Evolutionary conservation across 2,888 invertebrate species (phyloP).

Genomic region (Psylliodes chrysocephalus): DNA sequence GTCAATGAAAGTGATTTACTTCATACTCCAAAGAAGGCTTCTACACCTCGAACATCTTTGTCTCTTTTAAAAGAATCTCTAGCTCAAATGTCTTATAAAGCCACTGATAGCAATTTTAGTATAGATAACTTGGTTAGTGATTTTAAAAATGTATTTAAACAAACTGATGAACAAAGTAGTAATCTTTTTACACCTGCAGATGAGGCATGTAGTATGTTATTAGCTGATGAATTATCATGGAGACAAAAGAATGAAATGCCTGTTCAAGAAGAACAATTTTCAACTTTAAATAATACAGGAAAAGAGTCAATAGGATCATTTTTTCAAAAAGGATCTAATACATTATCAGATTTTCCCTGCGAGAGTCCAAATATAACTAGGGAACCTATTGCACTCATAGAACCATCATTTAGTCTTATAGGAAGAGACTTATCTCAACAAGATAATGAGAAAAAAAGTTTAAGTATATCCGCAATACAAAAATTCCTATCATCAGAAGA

Average conservation of each 20-base stretch:
- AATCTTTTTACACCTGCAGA: conserved; percentile 57
- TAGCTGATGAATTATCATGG: conserved; percentile 64
- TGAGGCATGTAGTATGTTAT: conserved; percentile 60
- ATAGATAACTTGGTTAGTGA: conserved; percentile 51
- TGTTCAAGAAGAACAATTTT: conserved; percentile 38
- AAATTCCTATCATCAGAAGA: conserved; percentile 44
- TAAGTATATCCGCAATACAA: conserved; percentile 51
- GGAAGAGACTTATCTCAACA: conserved; percentile 6
- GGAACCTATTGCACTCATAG: conserved; percentile 54
- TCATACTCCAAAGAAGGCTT: conserved; percentile 48
- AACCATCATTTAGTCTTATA: conserved; percentile 35
- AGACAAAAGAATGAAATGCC: conserved; percentile 56
- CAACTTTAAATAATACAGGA: conserved; percentile 17
- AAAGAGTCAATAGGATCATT: conserved; percentile 63
- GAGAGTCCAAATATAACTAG: conserved; percentile 51
- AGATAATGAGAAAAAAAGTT: conserved; percentile 42
- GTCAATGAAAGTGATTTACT: conserved; percentile 58
- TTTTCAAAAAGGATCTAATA: conserved; percentile 63
- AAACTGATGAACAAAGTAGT: conserved; percentile 39
- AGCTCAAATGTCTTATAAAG: conserved; percentile 48
- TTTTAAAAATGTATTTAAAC: conserved; percentile 44
- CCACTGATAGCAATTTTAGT: conserved; percentile 50
- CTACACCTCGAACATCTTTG: conserved; percentile 54
- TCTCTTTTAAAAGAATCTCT: conserved; percentile 43
- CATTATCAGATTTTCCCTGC: conserved; percentile 55